Percentiles rank a stretch among this genome's conserved stretches.
Evolutionary conservation across 2,113 vertebrate genomes (phyloP).

Genomic region (Sinosuthora webbiana): DNA sequence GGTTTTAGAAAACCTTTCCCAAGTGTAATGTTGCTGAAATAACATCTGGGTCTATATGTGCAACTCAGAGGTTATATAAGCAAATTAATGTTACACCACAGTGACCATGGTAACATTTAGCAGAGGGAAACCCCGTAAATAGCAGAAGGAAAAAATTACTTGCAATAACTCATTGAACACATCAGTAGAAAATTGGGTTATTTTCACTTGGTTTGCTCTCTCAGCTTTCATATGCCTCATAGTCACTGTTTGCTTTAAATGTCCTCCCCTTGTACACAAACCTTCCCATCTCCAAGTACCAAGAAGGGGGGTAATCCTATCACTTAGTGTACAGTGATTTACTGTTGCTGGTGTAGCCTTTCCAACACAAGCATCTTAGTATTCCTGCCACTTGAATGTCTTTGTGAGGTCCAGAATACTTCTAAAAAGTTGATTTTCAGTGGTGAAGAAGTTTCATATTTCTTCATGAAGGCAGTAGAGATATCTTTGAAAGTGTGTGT

Average conservation of each 20-base stretch:
- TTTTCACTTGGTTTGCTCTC: constrained; percentile 10
- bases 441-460: background rate
- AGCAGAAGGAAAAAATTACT: constrained; percentile 11
- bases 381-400: background rate
- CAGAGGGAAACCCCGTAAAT: constrained; percentile 22
- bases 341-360: background rate
- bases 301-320: background rate
- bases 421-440: background rate
- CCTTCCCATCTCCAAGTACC: background rate
- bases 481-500: background rate
- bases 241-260: background rate
- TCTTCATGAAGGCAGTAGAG: background rate
- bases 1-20: constrained; percentile 6
- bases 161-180: background rate
- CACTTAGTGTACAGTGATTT: background rate
- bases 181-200: background rate
- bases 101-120: background rate
- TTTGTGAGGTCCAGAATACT: background rate
- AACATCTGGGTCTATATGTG: background rate
- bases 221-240: background rate
- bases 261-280: background rate
- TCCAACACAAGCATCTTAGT: background rate
- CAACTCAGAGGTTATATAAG: background rate
- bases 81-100: constrained; percentile 11
- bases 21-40: background rate